Evolutionary conservation across 2,113 vertebrate genomes (phyloP).

Genomic region (Perca fluviatilis): DNA sequence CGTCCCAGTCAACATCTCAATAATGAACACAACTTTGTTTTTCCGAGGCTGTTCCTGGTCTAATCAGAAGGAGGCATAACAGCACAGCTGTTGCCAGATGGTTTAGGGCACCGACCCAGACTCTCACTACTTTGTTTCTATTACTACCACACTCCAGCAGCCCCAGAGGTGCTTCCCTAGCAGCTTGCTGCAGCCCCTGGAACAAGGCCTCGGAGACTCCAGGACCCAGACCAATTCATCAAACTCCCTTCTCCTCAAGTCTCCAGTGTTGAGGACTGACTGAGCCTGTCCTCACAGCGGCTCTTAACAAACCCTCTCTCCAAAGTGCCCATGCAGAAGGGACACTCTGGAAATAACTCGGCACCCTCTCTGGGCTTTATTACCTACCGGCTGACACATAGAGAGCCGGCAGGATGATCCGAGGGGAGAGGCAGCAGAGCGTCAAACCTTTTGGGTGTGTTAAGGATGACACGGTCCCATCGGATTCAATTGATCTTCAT

Average conservation of each 20-base stretch:
- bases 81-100: slow-evolving; percentile 45
- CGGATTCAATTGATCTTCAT: not conserved
- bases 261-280: slow-evolving; percentile 22
- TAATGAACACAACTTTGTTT: slow-evolving; percentile 3
- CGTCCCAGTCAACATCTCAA: not conserved
- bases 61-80: slow-evolving; percentile 8
- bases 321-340: slow-evolving; percentile 47
- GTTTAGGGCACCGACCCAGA: slow-evolving; percentile 13
- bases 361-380: slow-evolving; percentile 69
- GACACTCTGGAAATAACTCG: slow-evolving; percentile 72
- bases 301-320: slow-evolving; percentile 45
- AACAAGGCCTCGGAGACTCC: slow-evolving; percentile 63
- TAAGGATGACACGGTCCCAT: not conserved
- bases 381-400: slow-evolving; percentile 48
- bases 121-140: slow-evolving; percentile 50
- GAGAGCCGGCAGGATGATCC: slow-evolving; percentile 11
- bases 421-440: not conserved
- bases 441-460: not conserved
- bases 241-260: slow-evolving; percentile 28
- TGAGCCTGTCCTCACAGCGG: slow-evolving; percentile 37
- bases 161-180: slow-evolving; percentile 35
- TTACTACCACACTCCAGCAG: slow-evolving; percentile 34
- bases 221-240: slow-evolving; percentile 67
- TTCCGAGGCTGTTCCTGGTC: not conserved
- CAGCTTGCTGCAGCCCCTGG: slow-evolving; percentile 49